phyloP scores from a whole-genome alignment of 1,140 invertebrate species.

The Archivesica marissinica region DNA sequence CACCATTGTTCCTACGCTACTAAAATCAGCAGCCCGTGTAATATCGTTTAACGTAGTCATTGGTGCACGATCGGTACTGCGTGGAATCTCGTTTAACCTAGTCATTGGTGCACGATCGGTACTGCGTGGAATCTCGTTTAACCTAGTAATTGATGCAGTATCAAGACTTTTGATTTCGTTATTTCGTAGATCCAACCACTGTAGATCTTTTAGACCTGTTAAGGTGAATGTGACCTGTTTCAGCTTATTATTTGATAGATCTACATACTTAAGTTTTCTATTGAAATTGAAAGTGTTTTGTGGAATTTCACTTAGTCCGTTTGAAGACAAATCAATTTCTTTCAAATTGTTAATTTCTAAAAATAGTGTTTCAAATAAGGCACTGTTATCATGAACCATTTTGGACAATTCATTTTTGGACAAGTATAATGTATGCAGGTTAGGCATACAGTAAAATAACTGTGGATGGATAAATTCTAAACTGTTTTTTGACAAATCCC shows the following conservation, averaged over 20 bases:
- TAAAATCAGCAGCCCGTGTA: no score
- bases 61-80: no score
- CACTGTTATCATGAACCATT: neutral
- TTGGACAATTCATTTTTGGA: neutral
- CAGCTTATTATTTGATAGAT: constrained; percentile 2
- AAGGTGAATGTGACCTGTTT: neutral
- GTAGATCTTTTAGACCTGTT: neutral
- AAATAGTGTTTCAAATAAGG: neutral
- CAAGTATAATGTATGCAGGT: neutral
- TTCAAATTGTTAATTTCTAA: neutral
- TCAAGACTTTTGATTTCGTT: constrained; percentile 3
- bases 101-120: no score
- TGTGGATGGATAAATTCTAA: constrained; percentile 31
- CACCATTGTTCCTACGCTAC: no score
- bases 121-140: neutral
- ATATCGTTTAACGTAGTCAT: no score
- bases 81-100: neutral
- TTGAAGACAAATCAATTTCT: neutral
- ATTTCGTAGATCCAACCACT: neutral
- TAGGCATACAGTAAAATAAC: neutral
- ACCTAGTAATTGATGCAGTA: neutral
- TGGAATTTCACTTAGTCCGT: neutral
- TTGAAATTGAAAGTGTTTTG: neutral
- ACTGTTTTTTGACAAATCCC: constrained; percentile 7
- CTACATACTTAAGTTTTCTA: neutral